Evolutionary conservation across 2,113 vertebrate species (phyloP), one percentile per base, ranked within the genome.

Genomic region (Paradisaea rubra): DNA sequence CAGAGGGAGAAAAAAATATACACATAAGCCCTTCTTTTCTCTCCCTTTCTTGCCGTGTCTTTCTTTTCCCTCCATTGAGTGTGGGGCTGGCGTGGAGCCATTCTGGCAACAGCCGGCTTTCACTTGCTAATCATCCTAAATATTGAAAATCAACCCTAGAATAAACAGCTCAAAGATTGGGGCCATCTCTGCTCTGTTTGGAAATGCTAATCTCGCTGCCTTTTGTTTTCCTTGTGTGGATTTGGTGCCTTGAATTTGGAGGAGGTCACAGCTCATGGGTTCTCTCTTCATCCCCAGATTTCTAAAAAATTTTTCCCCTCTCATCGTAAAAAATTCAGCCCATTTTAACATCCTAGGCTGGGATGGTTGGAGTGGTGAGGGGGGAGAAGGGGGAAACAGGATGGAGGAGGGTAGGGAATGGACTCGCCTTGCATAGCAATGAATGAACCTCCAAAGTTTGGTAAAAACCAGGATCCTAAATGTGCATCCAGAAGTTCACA

Each of bases 101-200:
- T 80, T 89, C 94, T 96, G 95, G 97, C 97, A 96, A 97, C 95
- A 96, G 91, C 76, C 84, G 68, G 94, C 97, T 98, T 98, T 98
- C 97, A 98, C 97, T 98, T 98, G 98, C 97, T 98, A 98, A 98
- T 98, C 97, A 97, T 98, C 97, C 97, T 97, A 98, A 97, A 98
- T 98, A 98, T 98, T 98, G 97, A 95, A 98, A 98, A 98, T 98
- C 97, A 96, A 96, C 78, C 94, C 92, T 69, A 97, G 97, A 97
- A 97, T 97, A 97, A 97, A 97, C 96, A 97, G 96, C 95, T 95
- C 96, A 70, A 88, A 95, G 97, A 96, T 82, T 95, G 97, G 90
- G 94, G 91, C 96, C 94, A 91, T 97, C 94, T 96, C 95, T 94
- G 91, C 82, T 96, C 95, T 87, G 97, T 96, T 95, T 97, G 97